A percentile compares a stretch with the other conserved stretches of the same genome.
phyloP scores from a whole-genome alignment of 2,888 invertebrate species.

The Dynastes maya region DNA sequence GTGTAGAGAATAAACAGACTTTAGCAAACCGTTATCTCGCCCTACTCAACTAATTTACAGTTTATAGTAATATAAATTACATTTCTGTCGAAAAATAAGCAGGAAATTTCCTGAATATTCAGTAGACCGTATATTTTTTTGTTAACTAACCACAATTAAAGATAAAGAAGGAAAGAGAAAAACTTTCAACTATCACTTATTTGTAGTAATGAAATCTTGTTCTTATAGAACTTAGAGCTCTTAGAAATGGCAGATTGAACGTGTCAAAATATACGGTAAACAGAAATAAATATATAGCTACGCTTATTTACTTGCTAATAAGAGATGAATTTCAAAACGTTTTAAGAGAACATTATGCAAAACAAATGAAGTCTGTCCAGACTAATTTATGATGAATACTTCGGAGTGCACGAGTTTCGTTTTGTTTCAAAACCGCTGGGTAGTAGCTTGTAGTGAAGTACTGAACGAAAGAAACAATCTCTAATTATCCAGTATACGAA shows the following conservation, averaged over 20 bases:
- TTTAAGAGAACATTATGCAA: slow-evolving; percentile 29
- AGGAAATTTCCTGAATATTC: too few relatives aligned
- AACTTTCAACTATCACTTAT: too few relatives aligned
- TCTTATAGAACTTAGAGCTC: too few relatives aligned
- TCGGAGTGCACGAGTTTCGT: slow-evolving; percentile 1
- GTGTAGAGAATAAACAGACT: too few relatives aligned
- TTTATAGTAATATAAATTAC: too few relatives aligned
- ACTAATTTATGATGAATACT: slow-evolving; percentile 39
- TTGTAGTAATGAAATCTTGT: too few relatives aligned
- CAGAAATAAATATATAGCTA: slow-evolving; percentile 1
- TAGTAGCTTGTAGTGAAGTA: background rate
- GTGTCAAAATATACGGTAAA: slow-evolving; percentile 7
- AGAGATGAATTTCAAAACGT: slow-evolving; percentile 35
- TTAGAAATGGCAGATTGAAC: slow-evolving; percentile 12
- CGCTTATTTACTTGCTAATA: slow-evolving; percentile 30
- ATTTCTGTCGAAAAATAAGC: too few relatives aligned
- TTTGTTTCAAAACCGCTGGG: slow-evolving; percentile 35
- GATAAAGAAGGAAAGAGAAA: too few relatives aligned
- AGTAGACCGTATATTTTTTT: too few relatives aligned
- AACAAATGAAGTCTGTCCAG: slow-evolving; percentile 43
- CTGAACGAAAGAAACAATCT: slow-evolving; percentile 31
- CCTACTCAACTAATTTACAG: too few relatives aligned
- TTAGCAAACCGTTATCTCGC: too few relatives aligned
- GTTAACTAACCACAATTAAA: too few relatives aligned
- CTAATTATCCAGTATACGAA: slow-evolving; percentile 39